A percentile compares a stretch with the other conserved stretches of the same genome.
Conservation (phyloP, 2,888 invertebrate species). For the Lepidonotus clava region DNA sequence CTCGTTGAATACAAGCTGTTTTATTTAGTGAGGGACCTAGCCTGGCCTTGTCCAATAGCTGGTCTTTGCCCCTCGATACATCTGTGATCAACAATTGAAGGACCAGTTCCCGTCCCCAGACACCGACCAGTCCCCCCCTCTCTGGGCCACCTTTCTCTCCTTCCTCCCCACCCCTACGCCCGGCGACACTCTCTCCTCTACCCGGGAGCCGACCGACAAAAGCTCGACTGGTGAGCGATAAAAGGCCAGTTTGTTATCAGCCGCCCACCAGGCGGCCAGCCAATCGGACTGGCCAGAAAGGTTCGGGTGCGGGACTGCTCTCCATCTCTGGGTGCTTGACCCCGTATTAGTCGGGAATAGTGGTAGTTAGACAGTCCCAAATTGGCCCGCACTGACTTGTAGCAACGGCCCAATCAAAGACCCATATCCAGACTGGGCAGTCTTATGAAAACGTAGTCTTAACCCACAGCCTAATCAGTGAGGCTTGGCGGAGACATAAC, state of each 20-base stretch:
- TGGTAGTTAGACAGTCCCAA: neutral
- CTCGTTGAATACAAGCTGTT: too few relatives aligned
- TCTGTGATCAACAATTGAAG: too few relatives aligned
- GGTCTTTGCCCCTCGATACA: too few relatives aligned
- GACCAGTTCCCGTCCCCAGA: too few relatives aligned
- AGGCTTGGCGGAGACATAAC: neutral
- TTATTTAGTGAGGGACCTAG: too few relatives aligned
- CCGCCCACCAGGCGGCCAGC: neutral
- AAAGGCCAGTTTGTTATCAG: constrained; percentile 14
- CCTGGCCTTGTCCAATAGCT: too few relatives aligned
- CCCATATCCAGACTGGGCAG: neutral
- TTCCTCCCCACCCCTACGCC: too few relatives aligned
- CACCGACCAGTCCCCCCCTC: too few relatives aligned
- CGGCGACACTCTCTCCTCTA: neutral
- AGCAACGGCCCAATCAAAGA: neutral
- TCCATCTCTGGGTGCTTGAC: neutral
- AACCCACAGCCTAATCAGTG: neutral
- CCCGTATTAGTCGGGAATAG: neutral
- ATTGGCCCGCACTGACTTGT: neutral
- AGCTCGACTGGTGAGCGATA: neutral
- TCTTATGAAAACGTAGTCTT: neutral
- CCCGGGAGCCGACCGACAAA: neutral
- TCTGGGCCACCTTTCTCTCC: too few relatives aligned
- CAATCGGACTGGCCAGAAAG: neutral
- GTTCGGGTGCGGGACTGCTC: neutral